A percentile compares a stretch with the other conserved stretches of the same genome.
Conservation (phyloP, 2,888 invertebrate species). For the Synanthedon vespiformis region DNA sequence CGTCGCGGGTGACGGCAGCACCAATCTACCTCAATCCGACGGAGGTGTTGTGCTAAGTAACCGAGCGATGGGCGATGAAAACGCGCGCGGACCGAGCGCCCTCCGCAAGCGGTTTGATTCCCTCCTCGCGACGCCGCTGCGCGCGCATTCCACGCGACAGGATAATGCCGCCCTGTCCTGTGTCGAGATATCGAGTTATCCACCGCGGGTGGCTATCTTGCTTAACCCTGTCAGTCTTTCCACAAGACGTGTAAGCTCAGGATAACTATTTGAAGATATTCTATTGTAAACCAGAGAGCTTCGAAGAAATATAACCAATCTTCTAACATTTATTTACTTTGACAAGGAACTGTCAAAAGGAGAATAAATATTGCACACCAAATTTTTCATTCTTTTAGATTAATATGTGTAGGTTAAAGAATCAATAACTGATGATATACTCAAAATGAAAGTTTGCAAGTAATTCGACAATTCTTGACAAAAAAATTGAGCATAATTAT, state of each 20-base stretch:
- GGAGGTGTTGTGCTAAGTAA: conserved; percentile 46
- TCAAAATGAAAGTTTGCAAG: too few relatives aligned
- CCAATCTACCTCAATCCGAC: conserved; percentile 34
- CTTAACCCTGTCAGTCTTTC: conserved; percentile 43
- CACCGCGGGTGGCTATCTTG: conserved; percentile 37
- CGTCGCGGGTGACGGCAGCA: conserved; percentile 33
- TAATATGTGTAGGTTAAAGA: too few relatives aligned
- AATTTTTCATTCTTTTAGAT: too few relatives aligned
- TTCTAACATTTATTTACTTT: too few relatives aligned
- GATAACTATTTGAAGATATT: conserved; percentile 15
- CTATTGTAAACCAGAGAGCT: neutral
- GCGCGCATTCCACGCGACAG: conserved; percentile 51
- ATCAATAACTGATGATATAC: too few relatives aligned
- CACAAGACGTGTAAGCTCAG: conserved; percentile 17
- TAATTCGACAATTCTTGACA: too few relatives aligned
- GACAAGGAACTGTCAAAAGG: neutral
- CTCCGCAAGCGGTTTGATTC: conserved; percentile 65
- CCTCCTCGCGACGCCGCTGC: conserved; percentile 62
- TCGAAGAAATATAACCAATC: neutral
- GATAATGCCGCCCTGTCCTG: conserved; percentile 62
- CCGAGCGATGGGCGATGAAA: conserved; percentile 20
- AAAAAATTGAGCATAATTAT: too few relatives aligned
- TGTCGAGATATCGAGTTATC: conserved; percentile 66
- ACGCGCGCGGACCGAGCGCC: conserved; percentile 61
- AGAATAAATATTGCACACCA: neutral